Conservation (phyloP, 2,888 invertebrate genomes). For the Metacarcinus magister region DNA sequence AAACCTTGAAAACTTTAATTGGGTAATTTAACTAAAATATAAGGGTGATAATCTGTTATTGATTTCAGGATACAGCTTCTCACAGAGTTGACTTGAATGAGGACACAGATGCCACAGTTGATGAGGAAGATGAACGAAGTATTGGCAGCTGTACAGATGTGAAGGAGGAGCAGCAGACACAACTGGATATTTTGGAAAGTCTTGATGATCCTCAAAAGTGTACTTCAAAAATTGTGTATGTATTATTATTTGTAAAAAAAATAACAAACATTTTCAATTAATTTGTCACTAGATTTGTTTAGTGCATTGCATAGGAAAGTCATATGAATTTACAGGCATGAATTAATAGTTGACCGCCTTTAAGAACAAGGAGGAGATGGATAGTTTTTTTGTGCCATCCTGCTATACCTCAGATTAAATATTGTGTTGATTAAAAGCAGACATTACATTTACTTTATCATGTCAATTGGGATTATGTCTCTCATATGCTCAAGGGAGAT, state of each 20-base stretch:
- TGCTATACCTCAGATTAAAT: not conserved
- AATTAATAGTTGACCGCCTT: not conserved
- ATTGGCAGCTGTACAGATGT: not conserved
- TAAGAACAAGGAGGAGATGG: not conserved
- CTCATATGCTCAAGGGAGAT: too few relatives aligned
- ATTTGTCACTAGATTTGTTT: not conserved
- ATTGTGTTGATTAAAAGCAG: not conserved
- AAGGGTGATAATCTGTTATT: not conserved
- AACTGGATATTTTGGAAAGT: constrained; percentile 37
- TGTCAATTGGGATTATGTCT: not conserved
- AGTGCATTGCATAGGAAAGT: not conserved
- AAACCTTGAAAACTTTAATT: not conserved
- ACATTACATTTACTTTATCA: not conserved
- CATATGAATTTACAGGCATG: not conserved
- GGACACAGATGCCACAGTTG: not conserved
- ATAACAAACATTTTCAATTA: not conserved
- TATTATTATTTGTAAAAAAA: not conserved
- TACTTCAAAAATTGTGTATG: not conserved
- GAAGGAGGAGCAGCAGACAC: constrained; percentile 47
- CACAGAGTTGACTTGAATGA: not conserved
- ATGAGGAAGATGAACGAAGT: not conserved
- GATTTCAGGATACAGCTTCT: not conserved
- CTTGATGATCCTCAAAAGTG: not conserved
- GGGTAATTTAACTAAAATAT: too few relatives aligned
- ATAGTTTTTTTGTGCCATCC: not conserved